A percentile compares a stretch with the other conserved stretches of the same genome.
These are phyloP conservation scores for Rhinopomastus cyanomelas DNA, from an alignment of 2,113 vertebrate species.

Conservation along the genomic window DNA sequence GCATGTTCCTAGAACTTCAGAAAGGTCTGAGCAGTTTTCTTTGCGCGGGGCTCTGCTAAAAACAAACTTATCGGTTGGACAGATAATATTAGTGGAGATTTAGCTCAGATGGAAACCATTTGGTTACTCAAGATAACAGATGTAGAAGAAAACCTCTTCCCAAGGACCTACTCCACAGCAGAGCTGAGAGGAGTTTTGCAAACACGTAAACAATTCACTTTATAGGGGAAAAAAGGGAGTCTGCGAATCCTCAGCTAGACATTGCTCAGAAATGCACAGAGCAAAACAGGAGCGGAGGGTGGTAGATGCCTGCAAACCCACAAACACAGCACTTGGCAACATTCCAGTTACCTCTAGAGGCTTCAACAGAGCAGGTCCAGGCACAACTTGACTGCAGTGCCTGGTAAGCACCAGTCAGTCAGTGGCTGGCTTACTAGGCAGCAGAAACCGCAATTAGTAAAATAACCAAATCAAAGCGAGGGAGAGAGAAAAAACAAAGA, in stretches of 20 bases:
- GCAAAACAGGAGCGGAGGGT: background rate
- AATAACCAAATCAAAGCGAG: background rate
- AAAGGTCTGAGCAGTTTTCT: background rate
- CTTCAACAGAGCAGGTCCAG: conserved; percentile 35
- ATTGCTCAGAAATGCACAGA: background rate
- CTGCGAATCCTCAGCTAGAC: conserved; percentile 34
- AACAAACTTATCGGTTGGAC: conserved; percentile 31
- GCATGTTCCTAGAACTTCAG: conserved; percentile 52
- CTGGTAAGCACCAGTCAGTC: conserved; percentile 3
- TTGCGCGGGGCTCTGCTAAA: background rate
- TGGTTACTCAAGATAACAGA: conserved; percentile 26
- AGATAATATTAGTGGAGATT: conserved; percentile 20
- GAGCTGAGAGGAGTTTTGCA: background rate
- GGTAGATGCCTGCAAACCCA: background rate
- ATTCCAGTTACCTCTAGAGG: conserved; percentile 40
- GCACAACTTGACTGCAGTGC: background rate
- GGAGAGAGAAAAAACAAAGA: background rate
- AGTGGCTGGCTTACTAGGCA: background rate
- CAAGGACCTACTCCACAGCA: background rate
- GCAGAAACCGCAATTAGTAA: conserved; percentile 13
- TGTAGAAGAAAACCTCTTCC: background rate
- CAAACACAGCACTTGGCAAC: background rate
- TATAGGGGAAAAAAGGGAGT: background rate
- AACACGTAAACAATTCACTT: conserved; percentile 48
- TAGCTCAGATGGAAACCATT: conserved; percentile 9